These are phyloP conservation scores for Eupithecia pulchellata DNA, from an alignment of 2,888 invertebrate genomes.

Conservation along the genomic window DNA sequence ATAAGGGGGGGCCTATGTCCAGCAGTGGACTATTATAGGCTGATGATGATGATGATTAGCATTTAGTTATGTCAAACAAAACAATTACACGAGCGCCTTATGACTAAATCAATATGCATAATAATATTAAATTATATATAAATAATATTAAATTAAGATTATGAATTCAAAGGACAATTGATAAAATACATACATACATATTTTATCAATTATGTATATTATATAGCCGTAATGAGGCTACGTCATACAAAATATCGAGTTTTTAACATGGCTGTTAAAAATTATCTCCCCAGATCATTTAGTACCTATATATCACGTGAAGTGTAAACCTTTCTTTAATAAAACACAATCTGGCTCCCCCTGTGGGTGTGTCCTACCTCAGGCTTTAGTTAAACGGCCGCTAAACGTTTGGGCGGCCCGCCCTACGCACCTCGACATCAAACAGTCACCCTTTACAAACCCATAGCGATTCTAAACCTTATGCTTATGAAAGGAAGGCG, in stretches of 20 bases:
- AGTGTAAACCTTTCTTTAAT: conserved; percentile 10
- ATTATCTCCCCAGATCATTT: not conserved
- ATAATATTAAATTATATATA: no score
- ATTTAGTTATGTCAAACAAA: no score
- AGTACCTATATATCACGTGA: not conserved
- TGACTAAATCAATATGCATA: no score
- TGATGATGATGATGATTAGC: no score
- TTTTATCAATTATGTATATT: no score
- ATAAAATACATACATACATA: no score
- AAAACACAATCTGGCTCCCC: conserved; percentile 49
- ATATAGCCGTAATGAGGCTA: no score
- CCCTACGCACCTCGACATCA: conserved; percentile 73
- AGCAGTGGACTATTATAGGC: no score
- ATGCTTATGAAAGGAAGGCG: conserved; percentile 45
- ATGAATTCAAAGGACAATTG: no score
- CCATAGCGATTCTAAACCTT: conserved; percentile 54
- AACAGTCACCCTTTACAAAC: conserved; percentile 52
- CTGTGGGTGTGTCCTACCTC: conserved; percentile 78
- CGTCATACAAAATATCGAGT: not conserved
- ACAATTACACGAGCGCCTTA: no score
- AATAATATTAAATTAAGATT: no score
- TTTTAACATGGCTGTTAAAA: not conserved
- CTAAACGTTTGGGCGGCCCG: conserved; percentile 86
- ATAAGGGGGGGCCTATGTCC: no score
- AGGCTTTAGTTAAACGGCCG: conserved; percentile 79